phyloP scores from a whole-genome alignment of 2,797 vertebrate genomes.

The Enteromius mattozi region DNA sequence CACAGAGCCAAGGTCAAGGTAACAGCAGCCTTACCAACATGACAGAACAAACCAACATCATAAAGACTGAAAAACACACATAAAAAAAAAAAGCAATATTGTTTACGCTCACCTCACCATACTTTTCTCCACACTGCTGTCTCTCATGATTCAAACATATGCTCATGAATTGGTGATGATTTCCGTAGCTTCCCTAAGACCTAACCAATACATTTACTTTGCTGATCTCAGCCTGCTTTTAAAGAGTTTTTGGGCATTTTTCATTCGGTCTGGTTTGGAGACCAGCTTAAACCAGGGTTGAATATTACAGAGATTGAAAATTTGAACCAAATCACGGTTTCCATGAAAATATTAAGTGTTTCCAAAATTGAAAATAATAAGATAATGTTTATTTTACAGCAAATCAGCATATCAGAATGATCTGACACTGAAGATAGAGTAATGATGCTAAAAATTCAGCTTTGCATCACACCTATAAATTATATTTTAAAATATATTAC shows the following conservation, averaged over 20 bases:
- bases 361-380: background rate
- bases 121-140: background rate
- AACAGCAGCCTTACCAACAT: background rate
- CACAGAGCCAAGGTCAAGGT: background rate
- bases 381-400: background rate
- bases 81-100: background rate
- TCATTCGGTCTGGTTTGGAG: background rate
- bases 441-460: background rate
- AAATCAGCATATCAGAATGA: background rate
- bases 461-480: background rate
- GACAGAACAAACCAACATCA: background rate
- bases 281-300: background rate
- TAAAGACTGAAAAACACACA: background rate
- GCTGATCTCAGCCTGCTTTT: no score
- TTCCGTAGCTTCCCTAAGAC: background rate
- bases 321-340: background rate
- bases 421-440: background rate
- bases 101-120: background rate
- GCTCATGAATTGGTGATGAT: background rate
- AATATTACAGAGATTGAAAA: background rate
- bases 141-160: background rate
- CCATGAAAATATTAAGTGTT: background rate
- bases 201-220: background rate
- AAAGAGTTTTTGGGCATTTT: no score
- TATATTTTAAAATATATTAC: background rate